Evolutionary conservation across 35 echinoderm and acorn worm genomes (phyloP).

Genomic region (Lytechinus pictus): DNA sequence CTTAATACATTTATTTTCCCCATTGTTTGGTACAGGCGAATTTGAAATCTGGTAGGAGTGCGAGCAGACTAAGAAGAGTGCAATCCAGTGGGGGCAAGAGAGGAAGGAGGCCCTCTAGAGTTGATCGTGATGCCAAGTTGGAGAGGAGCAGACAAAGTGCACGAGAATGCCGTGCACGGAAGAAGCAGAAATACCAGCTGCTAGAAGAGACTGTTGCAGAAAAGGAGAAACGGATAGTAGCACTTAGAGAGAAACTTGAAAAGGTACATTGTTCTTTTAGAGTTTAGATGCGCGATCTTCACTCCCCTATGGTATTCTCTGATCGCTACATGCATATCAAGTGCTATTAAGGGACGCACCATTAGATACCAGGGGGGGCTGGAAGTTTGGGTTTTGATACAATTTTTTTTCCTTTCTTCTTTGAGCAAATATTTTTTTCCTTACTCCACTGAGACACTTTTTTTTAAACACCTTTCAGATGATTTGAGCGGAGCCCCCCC

Average conservation of each 20-base stretch:
- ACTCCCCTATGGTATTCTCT: no score
- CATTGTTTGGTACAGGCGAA: not conserved
- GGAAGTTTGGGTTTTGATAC: no score
- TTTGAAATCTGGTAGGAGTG: not conserved
- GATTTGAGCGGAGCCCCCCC: no score
- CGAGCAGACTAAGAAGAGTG: slow-evolving; percentile 34
- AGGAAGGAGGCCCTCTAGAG: slow-evolving; percentile 75
- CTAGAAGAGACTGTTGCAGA: slow-evolving; percentile 85
- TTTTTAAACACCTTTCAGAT: no score
- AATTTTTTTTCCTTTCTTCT: no score
- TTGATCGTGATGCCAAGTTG: slow-evolving; percentile 89
- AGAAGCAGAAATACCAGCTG: slow-evolving; percentile 85
- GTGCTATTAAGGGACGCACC: no score
- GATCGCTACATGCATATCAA: no score
- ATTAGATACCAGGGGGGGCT: no score
- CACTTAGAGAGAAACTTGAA: slow-evolving; percentile 67
- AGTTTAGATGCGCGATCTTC: no score
- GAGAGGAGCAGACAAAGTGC: slow-evolving; percentile 95
- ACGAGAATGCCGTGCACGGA: slow-evolving; percentile 87
- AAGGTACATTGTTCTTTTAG: slow-evolving; percentile 31
- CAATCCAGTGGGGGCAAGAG: slow-evolving; percentile 62
- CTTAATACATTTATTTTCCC: no score
- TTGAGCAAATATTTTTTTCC: no score
- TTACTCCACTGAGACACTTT: no score
- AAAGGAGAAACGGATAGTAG: slow-evolving; percentile 72